Evolutionary conservation across 2,888 invertebrate species (phyloP).

Genomic region (Noctuana brunneofusca): DNA sequence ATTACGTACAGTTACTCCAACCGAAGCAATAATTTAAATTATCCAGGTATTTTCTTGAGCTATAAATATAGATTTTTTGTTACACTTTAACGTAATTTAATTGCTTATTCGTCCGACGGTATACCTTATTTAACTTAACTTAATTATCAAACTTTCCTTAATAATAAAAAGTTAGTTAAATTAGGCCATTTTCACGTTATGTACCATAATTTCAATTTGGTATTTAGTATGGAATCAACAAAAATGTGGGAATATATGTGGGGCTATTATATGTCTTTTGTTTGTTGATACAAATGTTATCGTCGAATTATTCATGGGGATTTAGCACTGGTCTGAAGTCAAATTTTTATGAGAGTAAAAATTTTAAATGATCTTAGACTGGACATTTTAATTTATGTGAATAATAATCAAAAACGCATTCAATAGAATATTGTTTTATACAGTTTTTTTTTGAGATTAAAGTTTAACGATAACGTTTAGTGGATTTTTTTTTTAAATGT

Average conservation of each 20-base stretch:
- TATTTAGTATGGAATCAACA: slow-evolving; percentile 10
- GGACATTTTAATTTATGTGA: slow-evolving; percentile 20
- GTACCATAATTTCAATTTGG: slow-evolving; percentile 1
- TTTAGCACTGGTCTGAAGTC: slow-evolving; percentile 6
- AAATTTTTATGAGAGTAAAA: not conserved
- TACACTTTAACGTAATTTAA: not conserved
- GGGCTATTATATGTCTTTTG: not conserved
- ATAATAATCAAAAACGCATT: not conserved
- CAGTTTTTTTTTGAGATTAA: too few relatives aligned
- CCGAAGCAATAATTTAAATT: too few relatives aligned
- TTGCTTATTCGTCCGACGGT: slow-evolving; percentile 26
- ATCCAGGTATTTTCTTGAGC: too few relatives aligned
- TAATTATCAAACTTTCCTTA: too few relatives aligned
- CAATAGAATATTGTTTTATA: too few relatives aligned
- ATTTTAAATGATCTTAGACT: slow-evolving; percentile 1
- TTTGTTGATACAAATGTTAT: slow-evolving; percentile 3
- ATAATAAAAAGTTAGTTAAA: not conserved
- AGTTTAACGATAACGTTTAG: too few relatives aligned
- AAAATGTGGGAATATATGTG: slow-evolving; percentile 10
- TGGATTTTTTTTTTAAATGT: too few relatives aligned
- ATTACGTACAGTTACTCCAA: too few relatives aligned
- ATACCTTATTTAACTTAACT: not conserved
- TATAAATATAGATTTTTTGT: too few relatives aligned
- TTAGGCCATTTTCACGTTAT: slow-evolving; percentile 12
- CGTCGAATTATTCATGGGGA: slow-evolving; percentile 3